phyloP scores from a whole-genome alignment of 2,888 invertebrate species.

The Ceriagrion tenellum region DNA sequence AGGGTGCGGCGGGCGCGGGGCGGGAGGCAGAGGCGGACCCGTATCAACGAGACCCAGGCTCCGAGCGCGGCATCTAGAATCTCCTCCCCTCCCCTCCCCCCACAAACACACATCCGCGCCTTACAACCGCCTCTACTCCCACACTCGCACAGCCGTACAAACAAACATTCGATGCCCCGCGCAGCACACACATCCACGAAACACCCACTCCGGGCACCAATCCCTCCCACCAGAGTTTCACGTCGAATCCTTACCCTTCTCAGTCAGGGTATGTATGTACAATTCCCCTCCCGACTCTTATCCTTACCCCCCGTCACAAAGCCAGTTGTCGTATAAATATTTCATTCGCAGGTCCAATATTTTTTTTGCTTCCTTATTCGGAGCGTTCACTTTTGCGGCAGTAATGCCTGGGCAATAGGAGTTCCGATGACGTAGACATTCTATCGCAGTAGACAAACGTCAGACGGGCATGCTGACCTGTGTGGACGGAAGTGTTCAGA shows the following conservation, averaged over 20 bases:
- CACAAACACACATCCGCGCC: conserved; percentile 25
- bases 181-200: background rate
- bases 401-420: too few species aligned
- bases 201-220: too few species aligned
- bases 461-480: too few species aligned
- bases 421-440: too few species aligned
- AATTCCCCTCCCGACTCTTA: background rate
- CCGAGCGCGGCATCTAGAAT: conserved; percentile 59
- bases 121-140: conserved; percentile 2
- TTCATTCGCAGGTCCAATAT: background rate
- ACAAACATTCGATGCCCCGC: conserved; percentile 30
- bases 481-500: too few species aligned
- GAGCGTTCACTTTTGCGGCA: too few species aligned
- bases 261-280: background rate
- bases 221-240: background rate
- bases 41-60: conserved; percentile 64
- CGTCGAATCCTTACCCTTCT: background rate
- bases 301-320: background rate
- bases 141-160: background rate
- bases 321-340: background rate
- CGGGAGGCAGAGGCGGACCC: background rate
- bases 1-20: background rate
- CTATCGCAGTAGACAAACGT: too few species aligned
- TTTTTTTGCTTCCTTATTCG: background rate
- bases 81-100: background rate